Evolutionary conservation across 2,888 invertebrate species (phyloP), one percentile per base, ranked within the genome.

Genomic region (Timema cristinae): DNA sequence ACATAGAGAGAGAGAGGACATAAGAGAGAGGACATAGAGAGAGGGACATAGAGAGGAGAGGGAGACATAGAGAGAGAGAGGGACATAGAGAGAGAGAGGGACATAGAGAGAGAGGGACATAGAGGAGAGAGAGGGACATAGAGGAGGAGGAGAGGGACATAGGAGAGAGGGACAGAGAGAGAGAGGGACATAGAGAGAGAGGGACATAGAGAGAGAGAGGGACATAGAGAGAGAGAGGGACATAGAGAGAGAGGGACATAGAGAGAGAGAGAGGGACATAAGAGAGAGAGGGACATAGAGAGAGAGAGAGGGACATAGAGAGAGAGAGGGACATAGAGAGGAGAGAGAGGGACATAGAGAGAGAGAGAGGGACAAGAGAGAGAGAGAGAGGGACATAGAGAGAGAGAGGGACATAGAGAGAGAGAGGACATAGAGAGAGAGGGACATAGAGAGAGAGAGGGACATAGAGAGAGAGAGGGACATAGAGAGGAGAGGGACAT

Each of bases 51-150:
- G 63, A 63, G 10, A 15, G 10, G 16, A 61, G n/a, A n/a, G n/a
- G n/a, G n/a, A n/a, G n/a, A n/a, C n/a, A n/a, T n/a, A n/a, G n/a
- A 61, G 63, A 61, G 16, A 16, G 16, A 61, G 63, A 61, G 32
- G n/a, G 32, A 11, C 9, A 61, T 15, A 10, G 32, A 15, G 11
- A 63, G 2, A 2, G 32, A 15, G 63, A 5, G 32, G 63, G 5
- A 15, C 1, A 63, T 1, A 10, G 32, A 63, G 63, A 63, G 10
- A 10, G 32, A 2, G 16, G 10, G 2, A 63, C 1, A 10, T 1
- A 63, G 63, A 61, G 16, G 2, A 63, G 32, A 10, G 10, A 15
- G n/a, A 5, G 54, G n/a, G 4, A n/a, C 1, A 54, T 1, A 54
- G n/a, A n/a, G 15, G 15, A 61, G 15, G n/a, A 54, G 2, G 4